Base-by-base conservation (phyloP, 2,888 invertebrate genomes). In the Polydrusus pterygomalis region DNA sequence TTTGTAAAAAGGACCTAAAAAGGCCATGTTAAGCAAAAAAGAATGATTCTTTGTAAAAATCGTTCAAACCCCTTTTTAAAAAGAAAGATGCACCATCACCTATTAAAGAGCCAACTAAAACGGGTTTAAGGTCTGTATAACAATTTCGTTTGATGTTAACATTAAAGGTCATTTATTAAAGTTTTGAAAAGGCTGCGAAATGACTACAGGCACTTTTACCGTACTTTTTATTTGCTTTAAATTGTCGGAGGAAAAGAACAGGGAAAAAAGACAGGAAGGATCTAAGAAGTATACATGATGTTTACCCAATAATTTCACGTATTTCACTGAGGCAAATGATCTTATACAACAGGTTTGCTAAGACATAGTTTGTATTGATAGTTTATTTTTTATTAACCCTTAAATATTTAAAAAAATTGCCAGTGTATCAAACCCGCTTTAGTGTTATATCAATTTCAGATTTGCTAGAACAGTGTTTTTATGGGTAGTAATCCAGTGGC, bases 131-230 rank as follows among this genome's bases (percentile, higher is more conserved):
- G 58, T 58, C 38, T 58, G 45, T 64, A n/a, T n/a, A 45, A 64
- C 64, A 64, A 8, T 45, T 64, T 10, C 64, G 62, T 64, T 64
- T 64, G 30, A 64, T 43, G 45, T 30, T 45, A 45, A 47, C 30
- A 64, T 64, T 45, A 64, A 64, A 64, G 64, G 47, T 64, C 64
- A 47, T 64, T 45, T 3, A 13, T 34, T 58, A 20, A 63, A 18
- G 45, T 40, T 62, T 62, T 43, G 62, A 17, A 38, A 43, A 62
- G 62, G 40, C 43, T 40, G 38, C 17, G 9, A 62, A 62, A 62
- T 43, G 62, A 40, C 40, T n/a, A 17, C 15, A 62, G 20, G 38
- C 18, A 51, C 49, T 51, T 51, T 51, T 11, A 40, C 40, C 7
- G 43, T 43, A 13, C 17, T 47, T 17, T 15, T 47, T 47, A 47